Evolutionary conservation across 2,797 vertebrate species (phyloP), one percentile per base, ranked within the genome.

Genomic region (Periophthalmus magnuspinnatus): DNA sequence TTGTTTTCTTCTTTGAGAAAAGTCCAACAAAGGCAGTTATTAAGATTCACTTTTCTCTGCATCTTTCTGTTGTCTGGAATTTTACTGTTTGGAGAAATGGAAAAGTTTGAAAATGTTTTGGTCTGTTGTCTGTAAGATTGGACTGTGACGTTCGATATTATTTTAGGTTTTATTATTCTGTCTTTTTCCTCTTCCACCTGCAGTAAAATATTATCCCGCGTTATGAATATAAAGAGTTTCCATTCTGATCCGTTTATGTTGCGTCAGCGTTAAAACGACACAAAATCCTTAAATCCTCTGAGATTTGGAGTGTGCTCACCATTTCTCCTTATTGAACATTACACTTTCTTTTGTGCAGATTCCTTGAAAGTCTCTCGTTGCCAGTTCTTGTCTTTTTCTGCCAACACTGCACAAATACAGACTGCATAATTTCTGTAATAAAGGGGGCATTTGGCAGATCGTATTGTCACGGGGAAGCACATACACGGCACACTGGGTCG

Each of bases 371-470:
- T 81, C 58, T 75, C 16, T 0, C 1, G 48, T 34, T 50, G 28
- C 63, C 70, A 47, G 66, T 69, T 48, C 24, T 55, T 72, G 2
- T 58, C 48, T 45, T n/a, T 72, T 65, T 80, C 68, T 81, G 73
- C 73, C 68, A 67, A 70, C 59, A 1, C 36, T 58, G 71, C 75
- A 74, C 70, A 70, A 70, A 73, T 69, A 33, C 54, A 67, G 41
- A 64, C 38, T 70, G 73, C 66, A 78, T 81, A 36, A 70, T 62
- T 59, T 68, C 58, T 66, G n/a, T 67, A 67, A 62, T 71, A 62
- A 76, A 74, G 70, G 58, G 63, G 69, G 68, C 65, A 47, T 73
- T 76, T 72, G 41, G 71, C 72, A 73, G 70, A 75, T 63, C 71
- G 61, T 52, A 69, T 70, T 82, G 67, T 77, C 70, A 60, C 48